phyloP scores from a whole-genome alignment of 2,113 vertebrate genomes.

The Pseudopipra pipra region DNA sequence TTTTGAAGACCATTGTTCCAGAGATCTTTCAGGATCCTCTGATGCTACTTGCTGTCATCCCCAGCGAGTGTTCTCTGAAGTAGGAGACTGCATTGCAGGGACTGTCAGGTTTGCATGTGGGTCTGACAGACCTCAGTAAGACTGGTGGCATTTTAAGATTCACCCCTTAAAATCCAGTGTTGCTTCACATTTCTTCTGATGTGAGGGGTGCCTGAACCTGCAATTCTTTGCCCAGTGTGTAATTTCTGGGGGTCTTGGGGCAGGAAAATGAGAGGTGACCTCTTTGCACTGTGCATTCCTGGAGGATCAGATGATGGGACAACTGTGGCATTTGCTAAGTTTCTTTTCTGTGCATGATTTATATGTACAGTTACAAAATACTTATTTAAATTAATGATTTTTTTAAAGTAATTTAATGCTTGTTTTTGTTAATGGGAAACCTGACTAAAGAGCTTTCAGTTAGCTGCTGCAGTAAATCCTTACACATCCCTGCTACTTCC shows the following conservation, averaged over 20 bases:
- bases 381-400: constrained; percentile 47
- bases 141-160: background rate
- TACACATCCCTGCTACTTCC: constrained; percentile 46
- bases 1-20: background rate
- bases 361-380: background rate
- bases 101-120: background rate
- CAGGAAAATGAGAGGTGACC: background rate
- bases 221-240: fast-evolving
- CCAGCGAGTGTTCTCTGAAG: background rate
- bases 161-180: background rate
- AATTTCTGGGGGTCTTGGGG: background rate
- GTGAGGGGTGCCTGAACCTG: background rate
- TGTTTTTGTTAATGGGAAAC: constrained; percentile 55
- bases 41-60: background rate
- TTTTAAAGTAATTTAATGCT: constrained; percentile 41
- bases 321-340: background rate
- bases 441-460: constrained; percentile 48
- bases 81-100: background rate
- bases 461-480: constrained; percentile 36
- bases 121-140: background rate
- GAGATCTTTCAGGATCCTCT: background rate
- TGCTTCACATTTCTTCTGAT: background rate
- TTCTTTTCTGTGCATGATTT: background rate
- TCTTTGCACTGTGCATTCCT: background rate
- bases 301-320: background rate